Base-by-base conservation (phyloP, 2,888 invertebrate species). In the Mesopsocus fuscifrons region DNA sequence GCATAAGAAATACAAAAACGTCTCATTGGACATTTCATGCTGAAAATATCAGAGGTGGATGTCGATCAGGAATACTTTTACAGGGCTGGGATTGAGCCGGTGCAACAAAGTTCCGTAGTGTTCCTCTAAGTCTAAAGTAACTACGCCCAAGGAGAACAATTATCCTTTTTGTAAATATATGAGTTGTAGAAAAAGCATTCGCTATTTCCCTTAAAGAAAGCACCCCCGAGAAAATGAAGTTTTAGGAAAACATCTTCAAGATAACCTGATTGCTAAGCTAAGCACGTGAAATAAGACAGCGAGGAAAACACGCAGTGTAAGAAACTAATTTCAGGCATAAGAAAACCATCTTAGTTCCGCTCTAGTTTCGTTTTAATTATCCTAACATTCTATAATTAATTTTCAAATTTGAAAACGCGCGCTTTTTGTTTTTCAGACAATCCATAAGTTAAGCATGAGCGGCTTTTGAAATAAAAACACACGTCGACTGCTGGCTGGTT, bases 391-490 rank as follows among this genome's bases (percentile, higher is more conserved):
- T 35, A 41, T 41, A 43, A 46, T 45, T 46, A 34, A 48, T 21
- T 45, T 50, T 46, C 41, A 47, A 46, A 32, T 47, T 44, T 41
- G 33, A 42, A 44, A 20, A 31, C 13, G 11, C 26, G 42, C 13
- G 16, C 26, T 26, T 41, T 34, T 8, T 33, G 18, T 38, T 38
- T 38, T 38, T 38, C 17, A 20, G n/a, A 4, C 16, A 13, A 20
- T 21, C 20, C 38, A 20, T 38, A 38, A 6, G 38, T 4, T 38
- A 38, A 38, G 11, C 38, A 38, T 38, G 38, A 20, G 38, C 38
- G 38, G 17, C n/a, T 18, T 21, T 18, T 38, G 38, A 38, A 38
- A 38, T 38, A 38, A 38, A 38, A 38, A 38, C 38, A 38, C 17
- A 38, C 21, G 38, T 38, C 38, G 17, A 21, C 21, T 38, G 18